A percentile compares a stretch with the other conserved stretches of the same genome.
These are phyloP conservation scores for Stenodera caucasica DNA, from an alignment of 2,888 invertebrate species.

Conservation along the genomic window DNA sequence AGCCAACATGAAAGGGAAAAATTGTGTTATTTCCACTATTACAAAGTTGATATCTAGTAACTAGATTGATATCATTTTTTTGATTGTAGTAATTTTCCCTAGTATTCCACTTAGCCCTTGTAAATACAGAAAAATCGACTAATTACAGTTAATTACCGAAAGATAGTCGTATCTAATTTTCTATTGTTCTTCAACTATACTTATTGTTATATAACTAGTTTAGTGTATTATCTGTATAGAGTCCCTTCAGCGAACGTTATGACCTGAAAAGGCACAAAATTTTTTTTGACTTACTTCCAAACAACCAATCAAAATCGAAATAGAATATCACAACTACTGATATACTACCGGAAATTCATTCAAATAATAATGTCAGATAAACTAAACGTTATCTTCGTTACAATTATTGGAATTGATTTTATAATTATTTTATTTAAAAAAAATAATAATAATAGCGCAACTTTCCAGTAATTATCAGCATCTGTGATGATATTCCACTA, in stretches of 20 bases:
- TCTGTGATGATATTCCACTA: background rate
- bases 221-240: background rate
- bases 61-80: too few species aligned
- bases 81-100: too few species aligned
- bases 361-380: background rate
- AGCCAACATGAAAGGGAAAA: background rate
- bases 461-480: background rate
- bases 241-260: background rate
- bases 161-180: background rate
- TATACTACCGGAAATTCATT: constrained; percentile 3
- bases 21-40: background rate
- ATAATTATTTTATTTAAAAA: background rate
- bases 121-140: background rate
- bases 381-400: too few species aligned
- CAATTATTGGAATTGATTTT: too few species aligned
- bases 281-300: background rate
- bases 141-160: background rate
- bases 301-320: background rate
- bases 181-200: background rate
- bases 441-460: background rate
- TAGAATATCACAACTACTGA: background rate
- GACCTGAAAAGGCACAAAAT: background rate
- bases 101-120: too few species aligned
- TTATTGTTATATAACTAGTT: too few species aligned
- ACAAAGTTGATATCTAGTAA: too few species aligned